Conservation (phyloP, 2,888 invertebrate species). For the Nebria salina region DNA sequence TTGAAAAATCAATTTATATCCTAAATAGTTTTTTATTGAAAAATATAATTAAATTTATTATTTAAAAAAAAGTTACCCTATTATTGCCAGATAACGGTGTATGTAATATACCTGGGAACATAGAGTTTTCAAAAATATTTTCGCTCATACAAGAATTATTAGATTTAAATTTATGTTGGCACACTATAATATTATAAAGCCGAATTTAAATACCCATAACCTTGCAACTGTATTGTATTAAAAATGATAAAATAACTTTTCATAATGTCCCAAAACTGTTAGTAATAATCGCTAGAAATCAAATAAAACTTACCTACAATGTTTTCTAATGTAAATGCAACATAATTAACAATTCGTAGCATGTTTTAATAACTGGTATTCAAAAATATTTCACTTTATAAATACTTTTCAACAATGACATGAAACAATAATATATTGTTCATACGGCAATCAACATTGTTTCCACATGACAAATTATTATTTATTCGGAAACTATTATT, state of each 20-base stretch:
- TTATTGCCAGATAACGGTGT: not conserved
- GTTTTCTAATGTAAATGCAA: constrained; percentile 18
- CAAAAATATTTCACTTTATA: not conserved
- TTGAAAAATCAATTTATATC: no score
- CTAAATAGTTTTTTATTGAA: no score
- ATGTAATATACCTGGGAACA: constrained; percentile 34
- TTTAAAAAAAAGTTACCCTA: not conserved
- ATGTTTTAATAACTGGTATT: constrained; percentile 22
- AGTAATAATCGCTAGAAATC: constrained; percentile 3
- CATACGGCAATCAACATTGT: not conserved
- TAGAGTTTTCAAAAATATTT: constrained; percentile 33
- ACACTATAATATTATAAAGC: not conserved
- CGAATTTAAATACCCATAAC: constrained; percentile 6
- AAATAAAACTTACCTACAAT: constrained; percentile 45
- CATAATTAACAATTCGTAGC: constrained; percentile 21
- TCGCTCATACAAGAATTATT: constrained; percentile 32
- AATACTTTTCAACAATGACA: not conserved
- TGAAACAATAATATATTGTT: not conserved
- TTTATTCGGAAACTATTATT: not conserved
- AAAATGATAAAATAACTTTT: constrained; percentile 5
- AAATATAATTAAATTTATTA: no score
- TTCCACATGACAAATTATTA: not conserved
- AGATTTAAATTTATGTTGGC: not conserved
- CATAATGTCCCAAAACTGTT: constrained; percentile 8
- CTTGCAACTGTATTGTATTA: not conserved